Base-by-base conservation (phyloP, 1,140 invertebrate genomes). In the Zophobas morio region DNA sequence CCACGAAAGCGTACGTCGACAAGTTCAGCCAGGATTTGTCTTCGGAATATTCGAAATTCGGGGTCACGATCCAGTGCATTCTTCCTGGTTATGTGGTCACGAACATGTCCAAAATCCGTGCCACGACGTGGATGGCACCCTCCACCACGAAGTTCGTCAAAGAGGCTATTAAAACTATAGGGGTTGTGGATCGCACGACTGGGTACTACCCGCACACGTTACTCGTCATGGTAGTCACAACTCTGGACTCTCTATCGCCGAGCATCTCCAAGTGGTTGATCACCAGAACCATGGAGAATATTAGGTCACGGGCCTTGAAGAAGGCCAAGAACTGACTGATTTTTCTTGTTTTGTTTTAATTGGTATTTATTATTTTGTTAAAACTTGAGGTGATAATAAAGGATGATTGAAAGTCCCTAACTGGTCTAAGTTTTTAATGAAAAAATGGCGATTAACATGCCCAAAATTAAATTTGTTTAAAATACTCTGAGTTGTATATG, bases 11-110 rank as follows among this genome's bases (percentile, higher is more conserved):
- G 6, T 99, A 92, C 88, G 93, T 98, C 0, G 91, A 94, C 20
- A 97, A 95, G 86, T 93, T 98, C 72, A 93, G 94, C 33, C 90
- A 91, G 35, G 94, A 96, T 83, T 88, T 98, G 33, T 89, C 92
- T 1, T 90, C 90, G 4, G 96, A 98, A 86, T 97, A 96, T 79
- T 87, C 86, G 8, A 89, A 90, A 2, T 89, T 91, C 74, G 96
- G 96, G 1, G 93, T 98, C 1, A 92, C 92, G 8, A 89, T 97
- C 1, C 95, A 99, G 88, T 95, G 94, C 84, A 88, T 98, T 0
- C 85, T 94, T 54, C 97, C 97, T 0, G 96, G 95, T 33, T 96
- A 94, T 81, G 96, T 99, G 0, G 94, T 95, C 1, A 96, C 96
- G 0, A 98, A 98, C 81, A 96, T 99, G 96, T 94, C 95, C 32